Evolutionary conservation across 2,888 invertebrate species (phyloP), one percentile per base, ranked within the genome.

Genomic region (Leptopilina drosophilae): DNA sequence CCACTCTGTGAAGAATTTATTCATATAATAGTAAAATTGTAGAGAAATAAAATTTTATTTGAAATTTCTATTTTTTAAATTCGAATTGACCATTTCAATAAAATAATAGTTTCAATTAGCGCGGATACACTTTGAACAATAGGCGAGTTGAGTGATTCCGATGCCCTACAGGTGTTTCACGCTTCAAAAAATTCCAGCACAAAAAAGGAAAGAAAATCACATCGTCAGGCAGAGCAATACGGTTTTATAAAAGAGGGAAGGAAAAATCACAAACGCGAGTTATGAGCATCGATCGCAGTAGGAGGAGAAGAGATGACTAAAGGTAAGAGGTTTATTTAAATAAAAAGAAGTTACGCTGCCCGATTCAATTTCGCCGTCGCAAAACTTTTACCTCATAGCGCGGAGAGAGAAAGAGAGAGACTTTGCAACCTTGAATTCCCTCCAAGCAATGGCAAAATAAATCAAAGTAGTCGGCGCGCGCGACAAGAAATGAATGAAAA

Each of bases 301-400:
- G 49, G 12, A 49, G 49, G 20, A 11, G 49, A 26, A 26, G 20
- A 69, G 49, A 26, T 49, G 69, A 53, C 69, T 69, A 49, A 69
- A 69, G 69, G 69, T 53, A 69, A 69, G 69, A 46, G 53, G 69
- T 69, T 69, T 69, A 69, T 73, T 73, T 73, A 73, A 73, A 73
- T 73, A 73, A 64, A 64, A 64, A 64, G 64, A 64, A 64, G 33
- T 64, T 64, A 40, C 40, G 64, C 26, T 40, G 64, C 64, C 40
- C 40, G 64, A 64, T 64, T 40, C 26, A 40, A 64, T 40, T 26
- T 33, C 26, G n/a, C 56, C 56, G 73, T 73, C 73, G 73, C 56
- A 40, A 73, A 73, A 73, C 73, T 73, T 73, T 73, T 73, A 56
- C 56, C 56, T 33, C 56, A 73, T 33, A 73, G 73, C 73, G 49